A percentile compares a stretch with the other conserved stretches of the same genome.
Conservation (phyloP, 2,113 vertebrate genomes). For the Cyprinodon brontotheroides region DNA sequence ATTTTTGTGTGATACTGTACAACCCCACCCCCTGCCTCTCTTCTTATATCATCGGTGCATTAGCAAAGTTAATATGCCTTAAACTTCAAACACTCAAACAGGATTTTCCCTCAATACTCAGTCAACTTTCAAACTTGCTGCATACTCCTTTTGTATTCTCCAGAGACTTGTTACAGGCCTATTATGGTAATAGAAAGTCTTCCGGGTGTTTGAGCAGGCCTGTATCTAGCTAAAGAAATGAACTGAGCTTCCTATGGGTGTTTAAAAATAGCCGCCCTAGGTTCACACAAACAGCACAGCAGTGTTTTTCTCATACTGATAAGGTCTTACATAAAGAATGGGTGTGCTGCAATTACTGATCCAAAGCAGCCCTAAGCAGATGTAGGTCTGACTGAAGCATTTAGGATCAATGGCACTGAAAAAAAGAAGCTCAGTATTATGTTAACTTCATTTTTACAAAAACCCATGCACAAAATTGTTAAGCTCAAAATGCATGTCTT, state of each 20-base stretch:
- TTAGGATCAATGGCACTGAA: slow-evolving; percentile 24
- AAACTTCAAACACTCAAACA: slow-evolving; percentile 28
- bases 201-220: slow-evolving; percentile 48
- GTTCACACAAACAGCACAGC: slow-evolving; percentile 50
- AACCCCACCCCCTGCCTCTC: neutral
- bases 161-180: slow-evolving; percentile 72
- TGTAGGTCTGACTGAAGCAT: slow-evolving; percentile 45
- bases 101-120: slow-evolving; percentile 38
- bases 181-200: slow-evolving; percentile 71
- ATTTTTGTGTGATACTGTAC: neutral
- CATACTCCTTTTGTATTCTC: slow-evolving; percentile 52
- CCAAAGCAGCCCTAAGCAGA: slow-evolving; percentile 47
- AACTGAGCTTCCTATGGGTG: slow-evolving; percentile 68
- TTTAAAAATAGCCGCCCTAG: slow-evolving; percentile 72
- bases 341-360: slow-evolving; percentile 64
- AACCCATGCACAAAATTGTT: slow-evolving; percentile 14
- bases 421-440: slow-evolving; percentile 44
- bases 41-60: slow-evolving; percentile 2
- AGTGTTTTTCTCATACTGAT: slow-evolving; percentile 57
- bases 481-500: slow-evolving; percentile 26
- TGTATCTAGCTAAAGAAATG: slow-evolving; percentile 69
- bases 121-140: slow-evolving; percentile 25
- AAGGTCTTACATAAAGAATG: slow-evolving; percentile 74
- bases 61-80: slow-evolving; percentile 20
- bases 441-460: slow-evolving; percentile 28